A percentile compares a stretch with the other conserved stretches of the same genome.
Evolutionary conservation across 2,888 invertebrate species (phyloP).

Genomic region (Noctua fimbriata): DNA sequence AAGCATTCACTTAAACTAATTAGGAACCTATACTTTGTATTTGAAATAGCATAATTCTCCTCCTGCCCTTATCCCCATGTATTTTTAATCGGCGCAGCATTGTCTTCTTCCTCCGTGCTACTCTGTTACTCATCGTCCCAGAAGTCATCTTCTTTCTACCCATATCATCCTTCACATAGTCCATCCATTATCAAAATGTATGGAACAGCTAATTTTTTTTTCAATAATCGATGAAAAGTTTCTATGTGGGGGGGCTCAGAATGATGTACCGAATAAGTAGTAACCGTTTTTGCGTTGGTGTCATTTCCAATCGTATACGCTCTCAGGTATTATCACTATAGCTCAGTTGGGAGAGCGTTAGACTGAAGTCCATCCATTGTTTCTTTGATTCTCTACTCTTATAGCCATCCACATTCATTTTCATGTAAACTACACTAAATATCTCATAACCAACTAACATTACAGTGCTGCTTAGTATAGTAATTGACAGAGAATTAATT

Average conservation of each 20-base stretch:
- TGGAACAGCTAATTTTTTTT: too few species aligned
- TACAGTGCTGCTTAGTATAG: conserved; percentile 17
- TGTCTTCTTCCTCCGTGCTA: not conserved
- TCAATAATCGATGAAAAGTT: too few species aligned
- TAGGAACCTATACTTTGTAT: not conserved
- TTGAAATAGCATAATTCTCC: not conserved
- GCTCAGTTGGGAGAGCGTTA: too few species aligned
- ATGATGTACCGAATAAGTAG: too few species aligned
- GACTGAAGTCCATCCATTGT: not conserved
- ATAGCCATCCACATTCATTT: not conserved
- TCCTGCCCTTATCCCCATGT: not conserved
- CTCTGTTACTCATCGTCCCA: not conserved
- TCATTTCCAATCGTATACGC: too few species aligned
- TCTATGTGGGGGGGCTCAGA: too few species aligned
- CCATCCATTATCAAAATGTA: not conserved
- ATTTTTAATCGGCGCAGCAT: not conserved
- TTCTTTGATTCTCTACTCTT: not conserved
- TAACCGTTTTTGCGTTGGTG: too few species aligned
- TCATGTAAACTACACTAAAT: not conserved
- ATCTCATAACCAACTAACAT: not conserved
- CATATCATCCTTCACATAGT: not conserved
- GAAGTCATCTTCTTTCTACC: not conserved
- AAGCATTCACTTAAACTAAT: not conserved
- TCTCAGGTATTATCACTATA: too few species aligned
- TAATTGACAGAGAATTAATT: conserved; percentile 46